Evolutionary conservation across 2,113 vertebrate genomes (phyloP), one percentile per base, ranked within the genome.

Genomic region (Polyodon spathula): DNA sequence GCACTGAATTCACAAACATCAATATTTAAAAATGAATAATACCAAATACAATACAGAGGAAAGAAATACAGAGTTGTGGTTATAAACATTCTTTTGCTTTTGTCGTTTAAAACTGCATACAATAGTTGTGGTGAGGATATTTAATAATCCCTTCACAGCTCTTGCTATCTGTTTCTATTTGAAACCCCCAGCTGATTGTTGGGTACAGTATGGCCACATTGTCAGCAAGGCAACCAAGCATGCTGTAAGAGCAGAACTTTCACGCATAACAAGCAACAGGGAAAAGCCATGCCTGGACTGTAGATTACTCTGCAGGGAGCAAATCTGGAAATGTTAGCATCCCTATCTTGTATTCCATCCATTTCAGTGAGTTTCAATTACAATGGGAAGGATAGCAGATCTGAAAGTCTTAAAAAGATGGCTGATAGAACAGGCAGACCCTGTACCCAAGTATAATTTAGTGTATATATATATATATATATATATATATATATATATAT

Each of bases 111-210:
- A 68, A 67, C 67, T 76, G 69, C 75, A 66, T 80, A 66, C 76
- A 71, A 63, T 71, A 69, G 41, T 67, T 60, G 70, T 61, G 41
- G 62, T 67, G 55, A 65, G 59, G 53, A 60, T 1, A 52, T 42
- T 50, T 56, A 61, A 44, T 40, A 55, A 57, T 37, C 71, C 62
- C n/a, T 66, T 68, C 81, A 70, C 50, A 68, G 64, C 72, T 76
- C 71, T 68, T 54, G 72, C 81, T 78, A 86, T 86, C 78, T 84
- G 79, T 78, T 79, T 76, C 68, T 61, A 38, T 61, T 77, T 74
- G 73, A 76, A 82, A 77, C 71, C 73, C 70, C 71, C 43, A 60
- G 76, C 74, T 78, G 68, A 63, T 76, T 82, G 62, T 64, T 63
- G 68, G 64, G 66, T 62, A 63, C 68, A 76, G 63, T 72, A 76